Evolutionary conservation across 2,113 vertebrate genomes (phyloP).

Genomic region (Zonotrichia leucophrys): DNA sequence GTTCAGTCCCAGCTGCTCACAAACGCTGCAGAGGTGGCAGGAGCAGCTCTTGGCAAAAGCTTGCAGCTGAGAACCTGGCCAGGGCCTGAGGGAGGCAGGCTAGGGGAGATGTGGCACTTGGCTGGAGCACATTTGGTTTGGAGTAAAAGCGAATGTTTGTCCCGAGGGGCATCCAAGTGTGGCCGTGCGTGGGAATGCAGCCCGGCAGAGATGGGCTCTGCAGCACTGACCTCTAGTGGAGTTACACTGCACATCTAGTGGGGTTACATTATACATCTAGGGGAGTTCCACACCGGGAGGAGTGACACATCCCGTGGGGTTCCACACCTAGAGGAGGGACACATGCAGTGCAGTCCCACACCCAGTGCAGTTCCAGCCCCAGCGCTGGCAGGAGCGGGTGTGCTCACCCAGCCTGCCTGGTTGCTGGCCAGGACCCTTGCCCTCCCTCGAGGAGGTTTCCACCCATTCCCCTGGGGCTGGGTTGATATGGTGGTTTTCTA

Average conservation of each 20-base stretch:
- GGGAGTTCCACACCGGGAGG: no score
- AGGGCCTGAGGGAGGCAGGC: not conserved
- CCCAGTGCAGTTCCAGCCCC: no score
- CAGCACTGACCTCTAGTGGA: conserved; percentile 71
- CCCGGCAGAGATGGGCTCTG: not conserved
- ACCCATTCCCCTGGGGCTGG: not conserved
- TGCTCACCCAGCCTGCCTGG: not conserved
- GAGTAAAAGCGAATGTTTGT: not conserved
- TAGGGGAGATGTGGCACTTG: not conserved
- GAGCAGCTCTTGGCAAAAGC: not conserved
- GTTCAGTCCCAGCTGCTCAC: not conserved
- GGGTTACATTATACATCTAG: no score
- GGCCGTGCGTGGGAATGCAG: not conserved
- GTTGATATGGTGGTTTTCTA: not conserved
- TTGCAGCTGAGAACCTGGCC: not conserved
- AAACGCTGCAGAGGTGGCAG: not conserved
- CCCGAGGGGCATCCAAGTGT: not conserved
- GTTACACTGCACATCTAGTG: not conserved
- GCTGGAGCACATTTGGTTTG: not conserved
- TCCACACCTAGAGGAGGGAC: no score
- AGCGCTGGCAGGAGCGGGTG: not conserved
- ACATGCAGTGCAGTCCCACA: no score
- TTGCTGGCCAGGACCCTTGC: not conserved
- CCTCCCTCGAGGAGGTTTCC: not conserved
- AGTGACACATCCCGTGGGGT: no score